A percentile compares a stretch with the other conserved stretches of the same genome.
Evolutionary conservation across 2,797 vertebrate genomes (phyloP).

Genomic region (Phataginus tetradactyla): DNA sequence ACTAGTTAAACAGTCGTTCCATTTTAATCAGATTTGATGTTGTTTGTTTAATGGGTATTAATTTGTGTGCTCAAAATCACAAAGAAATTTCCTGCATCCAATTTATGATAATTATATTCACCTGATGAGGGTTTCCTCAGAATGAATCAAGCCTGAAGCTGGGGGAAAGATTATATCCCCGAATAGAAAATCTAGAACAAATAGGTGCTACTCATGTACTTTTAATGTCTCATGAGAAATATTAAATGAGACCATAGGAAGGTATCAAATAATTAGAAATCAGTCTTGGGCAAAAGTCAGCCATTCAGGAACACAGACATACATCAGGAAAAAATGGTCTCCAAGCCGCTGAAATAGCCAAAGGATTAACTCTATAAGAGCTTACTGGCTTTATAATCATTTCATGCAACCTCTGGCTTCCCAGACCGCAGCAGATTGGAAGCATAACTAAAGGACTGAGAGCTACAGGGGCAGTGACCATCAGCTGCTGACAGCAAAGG

Average conservation of each 20-base stretch:
- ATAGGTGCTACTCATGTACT: not conserved
- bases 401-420: not conserved
- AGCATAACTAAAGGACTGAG: not conserved
- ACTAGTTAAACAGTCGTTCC: not conserved
- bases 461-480: not conserved
- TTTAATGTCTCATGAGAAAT: constrained; percentile 16
- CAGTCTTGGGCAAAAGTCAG: not conserved
- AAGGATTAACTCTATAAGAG: not conserved
- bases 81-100: not conserved
- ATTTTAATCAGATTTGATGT: not conserved
- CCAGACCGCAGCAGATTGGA: too few species aligned
- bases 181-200: not conserved
- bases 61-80: not conserved
- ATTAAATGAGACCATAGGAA: not conserved
- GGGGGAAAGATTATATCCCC: not conserved
- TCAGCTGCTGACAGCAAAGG: not conserved
- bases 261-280: not conserved
- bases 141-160: not conserved
- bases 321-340: not conserved
- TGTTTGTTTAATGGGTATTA: not conserved
- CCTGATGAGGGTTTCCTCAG: not conserved
- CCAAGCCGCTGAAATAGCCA: not conserved
- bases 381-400: not conserved
- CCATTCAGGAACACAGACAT: not conserved
- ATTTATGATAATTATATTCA: not conserved